Percentiles rank a stretch among this genome's conserved stretches.
Conservation (phyloP, 1,140 invertebrate species). For the Ooceraea biroi region DNA sequence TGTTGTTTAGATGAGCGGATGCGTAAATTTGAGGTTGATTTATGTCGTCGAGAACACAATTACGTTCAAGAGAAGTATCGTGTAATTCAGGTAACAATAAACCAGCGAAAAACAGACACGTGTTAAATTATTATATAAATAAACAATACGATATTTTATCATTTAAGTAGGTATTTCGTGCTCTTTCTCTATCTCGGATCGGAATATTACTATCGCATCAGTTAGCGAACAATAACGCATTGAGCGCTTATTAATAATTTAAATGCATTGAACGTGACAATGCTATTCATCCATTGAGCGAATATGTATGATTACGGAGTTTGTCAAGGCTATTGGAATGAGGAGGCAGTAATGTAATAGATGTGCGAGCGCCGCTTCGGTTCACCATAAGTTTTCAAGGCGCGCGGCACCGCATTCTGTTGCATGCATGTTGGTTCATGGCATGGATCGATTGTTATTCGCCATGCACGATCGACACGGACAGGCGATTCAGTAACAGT, state of each 20-base stretch:
- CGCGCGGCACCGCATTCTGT: not conserved
- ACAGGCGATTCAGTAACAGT: slow-evolving; percentile 68
- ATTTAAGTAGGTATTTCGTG: too few relatives aligned
- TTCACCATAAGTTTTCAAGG: slow-evolving; percentile 12
- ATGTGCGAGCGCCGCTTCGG: not conserved
- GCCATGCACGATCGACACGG: slow-evolving; percentile 40
- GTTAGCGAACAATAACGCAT: not conserved
- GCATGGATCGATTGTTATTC: slow-evolving; percentile 65
- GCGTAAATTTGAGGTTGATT: not conserved
- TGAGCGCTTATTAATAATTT: slow-evolving; percentile 14
- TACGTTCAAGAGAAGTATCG: not conserved
- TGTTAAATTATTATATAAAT: too few relatives aligned
- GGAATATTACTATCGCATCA: not conserved
- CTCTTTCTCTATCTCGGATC: too few relatives aligned
- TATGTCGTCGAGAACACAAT: not conserved
- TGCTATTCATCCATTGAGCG: not conserved
- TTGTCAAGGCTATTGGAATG: not conserved
- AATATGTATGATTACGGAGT: slow-evolving; percentile 2
- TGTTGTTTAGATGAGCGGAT: not conserved
- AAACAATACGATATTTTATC: too few relatives aligned
- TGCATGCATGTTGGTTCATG: not conserved
- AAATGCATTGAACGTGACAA: not conserved
- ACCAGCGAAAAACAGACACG: too few relatives aligned
- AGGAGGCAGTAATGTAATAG: not conserved
- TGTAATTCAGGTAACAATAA: too few relatives aligned